Percentiles rank a stretch among this genome's conserved stretches.
Conservation (phyloP, 1,140 invertebrate genomes). For the Drosophila repleta region DNA sequence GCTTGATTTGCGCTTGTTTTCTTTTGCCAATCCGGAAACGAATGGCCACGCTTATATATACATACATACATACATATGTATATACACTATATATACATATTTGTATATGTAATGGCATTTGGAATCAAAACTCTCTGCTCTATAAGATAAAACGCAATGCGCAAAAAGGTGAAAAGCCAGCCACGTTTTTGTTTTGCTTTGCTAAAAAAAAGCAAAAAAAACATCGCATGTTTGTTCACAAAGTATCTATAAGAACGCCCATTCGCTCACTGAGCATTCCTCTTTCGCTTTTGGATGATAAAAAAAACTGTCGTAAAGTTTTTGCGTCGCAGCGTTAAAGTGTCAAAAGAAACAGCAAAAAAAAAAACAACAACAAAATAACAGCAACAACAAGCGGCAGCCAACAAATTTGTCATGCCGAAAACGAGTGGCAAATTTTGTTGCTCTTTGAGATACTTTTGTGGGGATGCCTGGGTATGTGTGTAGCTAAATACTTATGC, state of each 20-base stretch:
- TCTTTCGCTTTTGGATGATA: constrained; percentile 17
- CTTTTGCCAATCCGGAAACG: constrained; percentile 32
- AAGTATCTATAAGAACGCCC: constrained; percentile 70
- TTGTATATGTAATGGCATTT: constrained; percentile 7
- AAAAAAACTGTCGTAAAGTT: constrained; percentile 72
- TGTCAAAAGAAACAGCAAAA: constrained; percentile 26
- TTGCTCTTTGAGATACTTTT: constrained; percentile 21
- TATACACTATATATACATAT: neutral
- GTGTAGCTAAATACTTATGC: constrained; percentile 17
- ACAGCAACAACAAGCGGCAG: too few relatives aligned
- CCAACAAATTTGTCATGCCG: constrained; percentile 25
- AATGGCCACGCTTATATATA: constrained; percentile 23
- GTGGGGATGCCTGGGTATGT: neutral
- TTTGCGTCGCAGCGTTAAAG: constrained; percentile 70
- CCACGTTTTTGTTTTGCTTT: neutral
- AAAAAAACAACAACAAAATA: constrained; percentile 32
- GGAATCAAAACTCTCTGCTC: constrained; percentile 13
- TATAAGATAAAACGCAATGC: constrained; percentile 66
- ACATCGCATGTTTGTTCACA: constrained; percentile 22
- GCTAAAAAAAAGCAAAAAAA: constrained; percentile 20
- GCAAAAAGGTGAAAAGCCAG: constrained; percentile 62
- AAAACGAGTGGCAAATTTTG: constrained; percentile 31
- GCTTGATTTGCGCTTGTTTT: constrained; percentile 12
- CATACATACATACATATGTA: neutral
- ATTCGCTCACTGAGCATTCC: constrained; percentile 33